Evolutionary conservation across 2,797 vertebrate species (phyloP), one percentile per base, ranked within the genome.

Genomic region (Arnoldichthys spilopterus): DNA sequence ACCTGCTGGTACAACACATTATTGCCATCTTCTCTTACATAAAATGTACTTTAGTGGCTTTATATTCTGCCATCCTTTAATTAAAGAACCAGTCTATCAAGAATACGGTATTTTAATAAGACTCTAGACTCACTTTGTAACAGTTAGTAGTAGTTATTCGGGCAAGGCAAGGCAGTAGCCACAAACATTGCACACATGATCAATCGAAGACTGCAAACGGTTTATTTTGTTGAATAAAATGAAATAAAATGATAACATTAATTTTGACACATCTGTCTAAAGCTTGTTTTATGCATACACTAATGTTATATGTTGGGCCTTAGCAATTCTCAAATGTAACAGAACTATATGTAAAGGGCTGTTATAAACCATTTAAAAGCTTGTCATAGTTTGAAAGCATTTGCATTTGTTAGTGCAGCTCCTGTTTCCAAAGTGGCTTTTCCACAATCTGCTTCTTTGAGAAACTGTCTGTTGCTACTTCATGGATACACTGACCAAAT

Each of bases 1-100:
- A 91, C 86, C 93, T 94, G 80, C 86, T 86, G 94, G 89, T 37
- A 13, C 53, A 74, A 15, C 22, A n/a, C 5, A 49, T 34, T n/a
- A 84, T 26, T 32, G 15, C 22, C 47, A 43, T 15, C 26, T 53
- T 69, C 7, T 37, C 0, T 70, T 12, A 22, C n/a, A 45, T 24
- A 15, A 67, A 45, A 2, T 16, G n/a, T 6, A 67, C 1, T 59
- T 34, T 16, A 62, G 15, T 30, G 8, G 1, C 30, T 34, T 13
- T 2, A 8, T 26, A 12, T 16, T 32, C 8, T 22, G 24, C 24
- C 56, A 4, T 59, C 0, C 18, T 58, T 24, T 22, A 7, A 37
- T 24, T 22, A 7, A 37, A 37, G 7, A 37, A 37, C 34, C 3
- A 37, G 34, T 37, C 34, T 37, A 7, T 37, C 9, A 45, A 45